Evolutionary conservation across 2,113 vertebrate genomes (phyloP).

Genomic region (Oreochromis spilurus): DNA sequence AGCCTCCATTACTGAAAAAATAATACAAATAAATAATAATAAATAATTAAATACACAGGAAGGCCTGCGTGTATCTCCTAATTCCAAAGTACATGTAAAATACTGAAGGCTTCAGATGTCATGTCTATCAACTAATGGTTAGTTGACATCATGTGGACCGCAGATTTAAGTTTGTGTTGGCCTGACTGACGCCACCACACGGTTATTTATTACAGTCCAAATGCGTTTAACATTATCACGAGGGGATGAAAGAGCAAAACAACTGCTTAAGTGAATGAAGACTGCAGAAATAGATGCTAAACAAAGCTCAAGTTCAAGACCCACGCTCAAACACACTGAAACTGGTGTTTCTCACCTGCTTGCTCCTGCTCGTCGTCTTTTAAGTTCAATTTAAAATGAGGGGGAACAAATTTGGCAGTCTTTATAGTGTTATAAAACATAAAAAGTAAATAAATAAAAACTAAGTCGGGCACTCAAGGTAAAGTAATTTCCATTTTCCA

Average conservation of each 20-base stretch:
- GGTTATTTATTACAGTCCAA: not conserved
- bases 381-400: not conserved
- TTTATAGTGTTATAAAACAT: not conserved
- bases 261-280: not conserved
- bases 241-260: not conserved
- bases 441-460: not conserved
- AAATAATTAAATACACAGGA: not conserved
- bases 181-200: not conserved
- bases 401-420: not conserved
- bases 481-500: not conserved
- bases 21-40: not conserved
- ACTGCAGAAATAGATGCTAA: not conserved
- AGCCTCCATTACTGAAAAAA: not conserved
- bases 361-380: not conserved
- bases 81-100: not conserved
- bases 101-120: not conserved
- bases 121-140: not conserved
- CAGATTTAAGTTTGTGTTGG: not conserved
- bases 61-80: not conserved
- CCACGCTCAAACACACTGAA: not conserved
- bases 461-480: not conserved
- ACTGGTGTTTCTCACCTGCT: not conserved
- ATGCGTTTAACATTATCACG: not conserved
- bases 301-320: not conserved
- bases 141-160: not conserved